phyloP scores from a whole-genome alignment of 2,113 vertebrate genomes.

The Lophochroa leadbeateri region DNA sequence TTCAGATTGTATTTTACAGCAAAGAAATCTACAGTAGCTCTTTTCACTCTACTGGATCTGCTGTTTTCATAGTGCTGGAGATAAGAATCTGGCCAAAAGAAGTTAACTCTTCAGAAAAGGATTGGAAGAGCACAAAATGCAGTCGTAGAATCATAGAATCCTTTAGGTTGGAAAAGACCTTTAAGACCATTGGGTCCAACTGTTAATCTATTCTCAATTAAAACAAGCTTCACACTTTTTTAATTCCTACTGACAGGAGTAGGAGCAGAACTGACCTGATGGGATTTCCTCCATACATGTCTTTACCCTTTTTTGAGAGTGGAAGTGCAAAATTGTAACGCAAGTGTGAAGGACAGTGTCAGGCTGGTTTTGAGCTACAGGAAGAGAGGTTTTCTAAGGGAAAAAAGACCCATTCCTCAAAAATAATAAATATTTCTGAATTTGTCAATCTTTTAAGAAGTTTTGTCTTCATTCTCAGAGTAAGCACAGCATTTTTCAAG shows the following conservation, averaged over 20 bases:
- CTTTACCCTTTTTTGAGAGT: neutral
- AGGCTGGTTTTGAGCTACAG: neutral
- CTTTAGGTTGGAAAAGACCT: neutral
- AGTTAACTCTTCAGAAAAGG: neutral
- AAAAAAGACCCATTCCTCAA: neutral
- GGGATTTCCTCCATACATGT: neutral
- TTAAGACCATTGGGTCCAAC: neutral
- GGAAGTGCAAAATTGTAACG: neutral
- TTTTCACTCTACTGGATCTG: neutral
- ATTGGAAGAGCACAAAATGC: neutral
- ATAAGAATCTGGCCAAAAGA: neutral
- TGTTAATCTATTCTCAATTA: neutral
- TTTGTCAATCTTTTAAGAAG: neutral
- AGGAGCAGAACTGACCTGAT: neutral
- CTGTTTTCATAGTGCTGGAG: neutral
- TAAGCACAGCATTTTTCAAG: neutral
- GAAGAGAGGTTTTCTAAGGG: neutral
- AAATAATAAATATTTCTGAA: neutral
- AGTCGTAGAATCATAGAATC: neutral
- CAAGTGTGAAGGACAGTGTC: neutral
- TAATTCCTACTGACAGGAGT: neutral
- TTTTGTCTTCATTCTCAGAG: neutral
- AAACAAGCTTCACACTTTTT: neutral
- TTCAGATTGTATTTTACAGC: neutral
- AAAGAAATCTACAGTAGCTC: neutral